These are phyloP conservation scores for Heliconius eleuchia DNA, from an alignment of 1,140 invertebrate genomes.

Conservation along the genomic window DNA sequence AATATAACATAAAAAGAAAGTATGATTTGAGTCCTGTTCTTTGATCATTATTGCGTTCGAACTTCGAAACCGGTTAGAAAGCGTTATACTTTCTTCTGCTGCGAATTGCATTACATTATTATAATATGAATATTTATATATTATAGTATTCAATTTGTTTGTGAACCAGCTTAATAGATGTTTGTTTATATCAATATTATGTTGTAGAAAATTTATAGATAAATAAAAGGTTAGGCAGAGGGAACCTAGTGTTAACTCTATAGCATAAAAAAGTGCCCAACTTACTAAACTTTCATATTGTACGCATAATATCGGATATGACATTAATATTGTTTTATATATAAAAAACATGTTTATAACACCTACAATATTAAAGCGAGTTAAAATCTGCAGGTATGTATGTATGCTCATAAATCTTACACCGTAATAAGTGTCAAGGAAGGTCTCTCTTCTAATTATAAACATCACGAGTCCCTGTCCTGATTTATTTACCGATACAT, in stretches of 20 bases:
- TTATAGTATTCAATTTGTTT: neutral
- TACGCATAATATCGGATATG: neutral
- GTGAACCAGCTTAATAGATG: neutral
- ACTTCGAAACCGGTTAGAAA: constrained; percentile 14
- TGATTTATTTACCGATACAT: neutral
- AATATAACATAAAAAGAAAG: neutral
- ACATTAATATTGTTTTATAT: neutral
- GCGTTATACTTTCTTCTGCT: constrained; percentile 12
- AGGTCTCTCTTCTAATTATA: constrained; percentile 20
- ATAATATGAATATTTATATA: neutral
- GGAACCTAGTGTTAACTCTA: no score
- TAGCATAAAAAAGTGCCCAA: no score
- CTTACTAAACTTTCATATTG: no score
- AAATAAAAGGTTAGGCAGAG: no score
- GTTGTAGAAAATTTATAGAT: no score
- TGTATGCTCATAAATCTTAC: constrained; percentile 15
- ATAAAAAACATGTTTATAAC: neutral
- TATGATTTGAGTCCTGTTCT: constrained; percentile 9
- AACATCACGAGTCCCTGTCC: constrained; percentile 3
- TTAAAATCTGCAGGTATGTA: neutral
- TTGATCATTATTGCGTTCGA: constrained; percentile 2
- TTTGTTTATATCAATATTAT: neutral
- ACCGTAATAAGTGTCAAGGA: constrained; percentile 18
- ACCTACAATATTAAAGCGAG: neutral
- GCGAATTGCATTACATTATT: constrained; percentile 1